Conservation (phyloP, 2,113 vertebrate genomes). For the Python bivittatus region DNA sequence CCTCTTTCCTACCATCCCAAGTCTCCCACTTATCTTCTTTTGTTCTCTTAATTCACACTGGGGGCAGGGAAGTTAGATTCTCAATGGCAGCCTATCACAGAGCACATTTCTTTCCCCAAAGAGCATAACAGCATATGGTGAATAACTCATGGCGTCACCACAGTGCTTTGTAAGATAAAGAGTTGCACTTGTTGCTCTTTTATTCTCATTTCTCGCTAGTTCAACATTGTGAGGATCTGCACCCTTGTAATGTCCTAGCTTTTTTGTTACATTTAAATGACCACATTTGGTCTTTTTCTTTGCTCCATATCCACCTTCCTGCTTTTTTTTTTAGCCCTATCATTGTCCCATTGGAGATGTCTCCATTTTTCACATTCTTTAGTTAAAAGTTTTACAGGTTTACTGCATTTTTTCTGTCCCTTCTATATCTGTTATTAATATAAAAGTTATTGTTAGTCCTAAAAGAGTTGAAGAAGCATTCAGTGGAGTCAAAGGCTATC, state of each 20-base stretch:
- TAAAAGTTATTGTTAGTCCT: background rate
- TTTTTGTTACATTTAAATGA: background rate
- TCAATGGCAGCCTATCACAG: background rate
- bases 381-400: background rate
- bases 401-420: background rate
- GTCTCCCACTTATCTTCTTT: background rate
- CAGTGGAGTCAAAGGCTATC: background rate
- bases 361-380: background rate
- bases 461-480: background rate
- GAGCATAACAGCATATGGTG: background rate
- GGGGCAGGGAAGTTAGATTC: background rate
- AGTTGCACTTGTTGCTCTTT: background rate
- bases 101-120: background rate
- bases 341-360: background rate
- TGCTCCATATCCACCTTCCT: background rate
- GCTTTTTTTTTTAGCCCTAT: background rate
- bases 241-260: background rate
- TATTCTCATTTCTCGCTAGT: background rate
- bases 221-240: background rate
- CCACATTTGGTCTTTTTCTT: background rate
- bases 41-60: background rate
- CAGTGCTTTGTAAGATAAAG: background rate
- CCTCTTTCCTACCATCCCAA: background rate
- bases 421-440: background rate
- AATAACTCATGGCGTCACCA: background rate